Conservation (phyloP, 2,888 invertebrate species). For the Apotomis betuletana region DNA sequence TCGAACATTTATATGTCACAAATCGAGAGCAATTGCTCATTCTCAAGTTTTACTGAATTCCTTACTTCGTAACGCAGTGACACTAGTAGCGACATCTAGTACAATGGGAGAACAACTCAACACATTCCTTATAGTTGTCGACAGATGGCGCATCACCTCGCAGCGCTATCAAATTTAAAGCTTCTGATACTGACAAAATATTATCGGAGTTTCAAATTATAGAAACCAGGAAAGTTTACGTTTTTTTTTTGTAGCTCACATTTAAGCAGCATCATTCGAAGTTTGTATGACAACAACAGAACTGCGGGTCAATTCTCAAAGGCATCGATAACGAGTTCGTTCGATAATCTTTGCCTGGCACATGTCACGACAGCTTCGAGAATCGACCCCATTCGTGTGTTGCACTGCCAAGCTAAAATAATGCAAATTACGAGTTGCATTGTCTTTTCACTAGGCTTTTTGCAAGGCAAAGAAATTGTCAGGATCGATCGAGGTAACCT, state of each 20-base stretch:
- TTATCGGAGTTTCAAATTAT: too few species aligned
- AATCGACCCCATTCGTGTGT: neutral
- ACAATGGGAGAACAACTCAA: too few species aligned
- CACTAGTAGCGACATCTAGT: too few species aligned
- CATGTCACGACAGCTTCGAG: neutral
- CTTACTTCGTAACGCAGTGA: too few species aligned
- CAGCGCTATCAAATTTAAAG: too few species aligned
- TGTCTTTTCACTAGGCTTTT: neutral
- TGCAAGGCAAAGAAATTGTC: neutral
- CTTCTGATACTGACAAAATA: too few species aligned
- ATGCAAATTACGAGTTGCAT: neutral
- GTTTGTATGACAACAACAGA: conserved; percentile 12
- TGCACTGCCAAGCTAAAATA: neutral
- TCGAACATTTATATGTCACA: too few species aligned
- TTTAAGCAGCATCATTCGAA: conserved; percentile 8
- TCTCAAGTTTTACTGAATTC: too few species aligned
- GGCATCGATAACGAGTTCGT: neutral
- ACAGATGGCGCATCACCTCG: too few species aligned
- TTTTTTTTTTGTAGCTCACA: neutral
- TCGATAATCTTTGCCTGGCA: neutral
- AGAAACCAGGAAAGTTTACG: neutral
- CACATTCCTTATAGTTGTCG: too few species aligned
- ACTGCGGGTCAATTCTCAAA: neutral
- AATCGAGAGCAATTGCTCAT: too few species aligned
- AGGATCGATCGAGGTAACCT: neutral